These are phyloP conservation scores for Agrypnus murinus DNA, from an alignment of 2,888 invertebrate genomes.

Conservation along the genomic window DNA sequence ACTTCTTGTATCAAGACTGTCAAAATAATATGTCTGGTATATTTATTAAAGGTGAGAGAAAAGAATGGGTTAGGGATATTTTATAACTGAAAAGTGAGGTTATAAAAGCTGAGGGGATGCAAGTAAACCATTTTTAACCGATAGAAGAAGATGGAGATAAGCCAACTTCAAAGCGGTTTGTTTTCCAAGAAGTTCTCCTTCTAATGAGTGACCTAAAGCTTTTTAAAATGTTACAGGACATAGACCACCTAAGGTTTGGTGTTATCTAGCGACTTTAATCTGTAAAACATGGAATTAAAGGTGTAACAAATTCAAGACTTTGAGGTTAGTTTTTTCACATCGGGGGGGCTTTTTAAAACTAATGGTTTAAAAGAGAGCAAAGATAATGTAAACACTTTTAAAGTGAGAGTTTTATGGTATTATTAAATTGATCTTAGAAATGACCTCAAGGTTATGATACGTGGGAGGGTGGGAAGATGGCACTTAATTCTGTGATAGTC, in stretches of 20 bases:
- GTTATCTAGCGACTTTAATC: slow-evolving; percentile 54
- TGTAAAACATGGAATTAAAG: slow-evolving; percentile 52
- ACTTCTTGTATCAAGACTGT: slow-evolving; percentile 29
- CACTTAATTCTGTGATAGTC: not conserved
- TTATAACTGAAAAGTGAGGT: slow-evolving; percentile 16
- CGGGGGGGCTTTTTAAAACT: slow-evolving; percentile 39
- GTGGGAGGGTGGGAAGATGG: slow-evolving; percentile 10
- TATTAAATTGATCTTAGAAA: slow-evolving; percentile 16
- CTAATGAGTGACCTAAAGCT: slow-evolving; percentile 44
- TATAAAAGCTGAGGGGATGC: slow-evolving; percentile 13
- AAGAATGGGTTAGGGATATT: slow-evolving; percentile 21
- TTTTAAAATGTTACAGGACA: slow-evolving; percentile 48
- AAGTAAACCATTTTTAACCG: not conserved
- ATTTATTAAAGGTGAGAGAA: slow-evolving; percentile 38
- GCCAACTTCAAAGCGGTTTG: slow-evolving; percentile 16
- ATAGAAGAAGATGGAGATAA: slow-evolving; percentile 10
- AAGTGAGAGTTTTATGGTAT: slow-evolving; percentile 21
- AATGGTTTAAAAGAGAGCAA: not conserved
- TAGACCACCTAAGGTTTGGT: slow-evolving; percentile 51
- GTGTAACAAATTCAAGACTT: slow-evolving; percentile 48
- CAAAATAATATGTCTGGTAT: slow-evolving; percentile 43
- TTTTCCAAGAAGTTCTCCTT: slow-evolving; percentile 33
- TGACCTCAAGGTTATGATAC: slow-evolving; percentile 15
- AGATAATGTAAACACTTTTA: slow-evolving; percentile 4
- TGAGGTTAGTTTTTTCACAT: slow-evolving; percentile 43